Evolutionary conservation across 2,888 invertebrate species (phyloP), one percentile per base, ranked within the genome.

Genomic region (Pammene fasciana): DNA sequence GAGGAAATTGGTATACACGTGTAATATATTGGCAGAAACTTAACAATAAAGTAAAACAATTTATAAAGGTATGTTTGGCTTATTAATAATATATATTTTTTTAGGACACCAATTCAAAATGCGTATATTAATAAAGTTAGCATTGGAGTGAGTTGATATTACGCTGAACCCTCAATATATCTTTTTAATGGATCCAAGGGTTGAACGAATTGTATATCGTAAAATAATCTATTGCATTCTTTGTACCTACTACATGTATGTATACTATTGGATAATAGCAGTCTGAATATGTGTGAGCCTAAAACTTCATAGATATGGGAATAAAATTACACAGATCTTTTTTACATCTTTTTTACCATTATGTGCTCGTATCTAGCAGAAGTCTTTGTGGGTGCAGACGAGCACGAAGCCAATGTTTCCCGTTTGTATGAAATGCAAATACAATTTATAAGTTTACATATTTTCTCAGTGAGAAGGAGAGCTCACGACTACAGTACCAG

Each of bases 371-470:
- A 83, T 81, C 77, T 75, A 75, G 76, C 79, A 78, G 79, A 82
- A 85, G 83, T 82, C 87, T 84, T 84, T 84, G 85, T 81, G 78
- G 78, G 76, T 75, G 81, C 76, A 76, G 78, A 74, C 82, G 78
- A 81, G 84, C 86, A 84, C 82, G 83, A 79, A 86, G 84, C 85
- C 87, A 89, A 91, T 90, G 89, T 90, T 88, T 87, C 83, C 82
- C 79, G 78, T 85, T 82, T 84, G 85, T 87, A 90, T 90, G 87
- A 89, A 89, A 89, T 87, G 88, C 89, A 92, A 92, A 91, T 91
- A 92, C 86, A 90, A 91, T 91, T 91, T 90, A 83, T 88, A 90
- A 91, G 88, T 90, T 90, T 89, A 86, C 89, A 90, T 90, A 89
- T 89, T 90, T 88, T 86, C 86, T 81, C 80, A 79, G 83, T 79